phyloP scores from a whole-genome alignment of 2,797 vertebrate species.

The Artibeus jamaicensis region DNA sequence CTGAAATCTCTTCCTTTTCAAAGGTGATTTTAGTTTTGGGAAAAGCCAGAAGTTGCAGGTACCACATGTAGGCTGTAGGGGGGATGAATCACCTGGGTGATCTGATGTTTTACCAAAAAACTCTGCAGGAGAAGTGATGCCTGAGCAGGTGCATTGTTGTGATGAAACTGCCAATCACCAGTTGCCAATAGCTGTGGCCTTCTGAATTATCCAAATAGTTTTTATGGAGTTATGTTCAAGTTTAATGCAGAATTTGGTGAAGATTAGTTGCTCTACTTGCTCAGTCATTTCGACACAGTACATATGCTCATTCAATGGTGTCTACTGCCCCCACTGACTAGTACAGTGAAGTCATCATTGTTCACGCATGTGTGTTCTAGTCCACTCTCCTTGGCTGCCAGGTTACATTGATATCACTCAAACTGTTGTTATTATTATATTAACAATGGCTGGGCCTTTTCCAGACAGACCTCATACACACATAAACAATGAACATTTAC shows the following conservation, averaged over 20 bases:
- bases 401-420: background rate
- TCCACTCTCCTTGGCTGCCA: background rate
- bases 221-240: background rate
- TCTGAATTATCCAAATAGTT: background rate
- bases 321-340: background rate
- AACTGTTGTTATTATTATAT: background rate
- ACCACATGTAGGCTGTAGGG: too few species aligned
- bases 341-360: background rate
- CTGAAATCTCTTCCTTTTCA: too few species aligned
- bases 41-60: too few species aligned
- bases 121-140: background rate
- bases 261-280: background rate
- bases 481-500: background rate
- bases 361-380: background rate
- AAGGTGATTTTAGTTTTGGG: too few species aligned
- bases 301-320: background rate
- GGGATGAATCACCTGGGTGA: background rate
- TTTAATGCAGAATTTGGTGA: background rate
- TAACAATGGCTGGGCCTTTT: background rate
- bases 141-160: background rate
- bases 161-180: background rate
- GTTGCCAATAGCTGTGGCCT: background rate
- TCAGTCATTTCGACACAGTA: background rate
- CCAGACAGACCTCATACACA: background rate
- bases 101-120: background rate